phyloP scores from a whole-genome alignment of 23 tunicate genomes.

The Aplidium turbinatum region DNA sequence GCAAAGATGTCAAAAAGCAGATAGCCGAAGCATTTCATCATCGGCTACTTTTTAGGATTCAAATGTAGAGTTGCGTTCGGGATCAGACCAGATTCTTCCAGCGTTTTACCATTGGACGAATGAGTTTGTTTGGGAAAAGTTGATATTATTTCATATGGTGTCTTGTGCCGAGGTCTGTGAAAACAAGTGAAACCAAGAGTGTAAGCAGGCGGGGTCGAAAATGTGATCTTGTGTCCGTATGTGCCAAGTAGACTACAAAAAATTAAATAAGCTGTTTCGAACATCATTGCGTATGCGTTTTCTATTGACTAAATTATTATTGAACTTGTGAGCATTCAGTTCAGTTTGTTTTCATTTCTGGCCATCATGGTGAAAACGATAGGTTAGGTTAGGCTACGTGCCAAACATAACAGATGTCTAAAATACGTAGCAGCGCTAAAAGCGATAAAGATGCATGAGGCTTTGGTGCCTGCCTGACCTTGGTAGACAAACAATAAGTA shows the following conservation, averaged over 20 bases:
- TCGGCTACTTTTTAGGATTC: conserved; percentile 21
- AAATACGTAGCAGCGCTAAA: too few relatives aligned
- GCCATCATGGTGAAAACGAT: too few relatives aligned
- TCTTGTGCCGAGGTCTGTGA: conserved; percentile 21
- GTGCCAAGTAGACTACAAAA: not conserved
- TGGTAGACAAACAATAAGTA: not conserved
- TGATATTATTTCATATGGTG: conserved; percentile 61
- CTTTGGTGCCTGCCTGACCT: not conserved
- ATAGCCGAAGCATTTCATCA: too few relatives aligned
- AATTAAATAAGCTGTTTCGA: not conserved
- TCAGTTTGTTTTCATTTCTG: too few relatives aligned
- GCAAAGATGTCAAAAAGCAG: too few relatives aligned
- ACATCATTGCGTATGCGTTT: not conserved
- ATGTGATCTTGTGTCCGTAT: not conserved
- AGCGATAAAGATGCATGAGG: not conserved
- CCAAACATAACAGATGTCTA: too few relatives aligned
- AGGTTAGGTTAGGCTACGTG: too few relatives aligned
- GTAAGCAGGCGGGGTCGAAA: too few relatives aligned
- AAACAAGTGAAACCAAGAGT: not conserved
- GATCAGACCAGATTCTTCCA: conserved; percentile 73
- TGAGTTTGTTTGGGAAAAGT: conserved; percentile 75
- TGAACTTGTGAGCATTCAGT: too few relatives aligned
- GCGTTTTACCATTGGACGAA: conserved; percentile 43
- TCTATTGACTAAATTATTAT: too few relatives aligned
- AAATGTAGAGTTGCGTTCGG: conserved; percentile 78